Conservation (phyloP, 1,140 invertebrate genomes). For the Leptoteleia sp. region DNA sequence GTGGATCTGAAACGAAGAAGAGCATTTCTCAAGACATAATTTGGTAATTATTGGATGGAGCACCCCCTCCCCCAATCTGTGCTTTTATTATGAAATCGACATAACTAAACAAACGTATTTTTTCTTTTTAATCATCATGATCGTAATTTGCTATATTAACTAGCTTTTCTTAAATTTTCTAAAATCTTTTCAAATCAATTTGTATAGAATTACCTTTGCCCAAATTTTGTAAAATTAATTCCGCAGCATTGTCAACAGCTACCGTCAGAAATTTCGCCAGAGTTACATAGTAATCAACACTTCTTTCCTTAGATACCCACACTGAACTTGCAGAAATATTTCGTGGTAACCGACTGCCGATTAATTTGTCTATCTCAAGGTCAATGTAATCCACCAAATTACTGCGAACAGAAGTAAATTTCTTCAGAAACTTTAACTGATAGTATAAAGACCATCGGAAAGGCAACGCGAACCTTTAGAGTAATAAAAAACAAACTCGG, state of each 20-base stretch:
- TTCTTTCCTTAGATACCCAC: slow-evolving; percentile 58
- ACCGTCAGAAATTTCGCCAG: slow-evolving; percentile 70
- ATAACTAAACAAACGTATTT: too few relatives aligned
- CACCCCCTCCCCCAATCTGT: too few relatives aligned
- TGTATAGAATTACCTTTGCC: slow-evolving; percentile 49
- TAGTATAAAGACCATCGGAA: slow-evolving; percentile 20
- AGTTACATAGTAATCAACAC: slow-evolving; percentile 67
- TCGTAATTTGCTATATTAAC: too few relatives aligned
- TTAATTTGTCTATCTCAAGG: slow-evolving; percentile 69
- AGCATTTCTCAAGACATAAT: slow-evolving; percentile 24
- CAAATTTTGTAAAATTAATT: slow-evolving; percentile 52
- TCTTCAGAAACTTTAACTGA: slow-evolving; percentile 17
- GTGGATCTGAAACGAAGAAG: slow-evolving; percentile 39
- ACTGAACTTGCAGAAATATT: slow-evolving; percentile 57
- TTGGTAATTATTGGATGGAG: too few relatives aligned
- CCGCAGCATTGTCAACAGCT: slow-evolving; percentile 65
- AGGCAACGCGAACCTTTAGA: slow-evolving; percentile 14
- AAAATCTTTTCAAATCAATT: too few relatives aligned
- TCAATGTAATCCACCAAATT: slow-evolving; percentile 66
- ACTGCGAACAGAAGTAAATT: slow-evolving; percentile 48
- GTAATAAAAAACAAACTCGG: slow-evolving; percentile 40
- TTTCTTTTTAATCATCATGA: too few relatives aligned
- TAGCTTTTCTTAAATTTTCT: too few relatives aligned
- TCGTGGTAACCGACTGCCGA: slow-evolving; percentile 56
- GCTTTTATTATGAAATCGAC: too few relatives aligned